phyloP scores from a whole-genome alignment of 2,113 vertebrate genomes.

The Onychorhynchus coronatus region DNA sequence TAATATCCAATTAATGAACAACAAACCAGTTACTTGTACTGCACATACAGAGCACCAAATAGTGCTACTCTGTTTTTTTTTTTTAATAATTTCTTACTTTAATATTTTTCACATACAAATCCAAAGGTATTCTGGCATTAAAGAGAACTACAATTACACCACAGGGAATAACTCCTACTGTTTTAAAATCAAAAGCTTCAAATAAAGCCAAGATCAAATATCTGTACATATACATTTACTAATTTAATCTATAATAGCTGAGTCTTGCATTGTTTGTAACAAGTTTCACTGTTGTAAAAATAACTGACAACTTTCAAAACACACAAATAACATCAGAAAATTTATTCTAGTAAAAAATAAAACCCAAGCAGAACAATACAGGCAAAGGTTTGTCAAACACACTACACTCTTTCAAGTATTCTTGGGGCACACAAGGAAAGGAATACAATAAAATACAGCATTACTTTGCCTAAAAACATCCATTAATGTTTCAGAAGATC shows the following conservation, averaged over 20 bases:
- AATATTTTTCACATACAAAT: not conserved
- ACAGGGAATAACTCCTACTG: not conserved
- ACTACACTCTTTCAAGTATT: not conserved
- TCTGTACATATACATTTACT: not conserved
- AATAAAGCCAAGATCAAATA: not conserved
- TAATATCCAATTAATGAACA: not conserved
- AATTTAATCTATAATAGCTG: not conserved
- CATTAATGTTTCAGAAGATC: not conserved
- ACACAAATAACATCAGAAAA: not conserved
- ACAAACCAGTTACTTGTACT: not conserved
- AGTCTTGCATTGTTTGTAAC: not conserved
- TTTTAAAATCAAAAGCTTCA: not conserved
- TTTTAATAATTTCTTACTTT: not conserved
- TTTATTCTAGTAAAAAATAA: not conserved
- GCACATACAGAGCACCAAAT: rapidly evolving
- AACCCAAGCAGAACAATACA: not conserved
- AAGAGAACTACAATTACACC: not conserved
- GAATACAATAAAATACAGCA: not conserved
- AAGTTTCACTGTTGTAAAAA: not conserved
- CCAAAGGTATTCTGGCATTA: not conserved
- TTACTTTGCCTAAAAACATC: not conserved
- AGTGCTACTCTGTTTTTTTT: not conserved
- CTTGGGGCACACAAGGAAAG: not conserved
- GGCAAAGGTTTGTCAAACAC: not conserved
- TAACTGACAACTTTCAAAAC: not conserved